Evolutionary conservation across 2,888 invertebrate genomes (phyloP), one percentile per base, ranked within the genome.

Genomic region (Machimus atricapillus): DNA sequence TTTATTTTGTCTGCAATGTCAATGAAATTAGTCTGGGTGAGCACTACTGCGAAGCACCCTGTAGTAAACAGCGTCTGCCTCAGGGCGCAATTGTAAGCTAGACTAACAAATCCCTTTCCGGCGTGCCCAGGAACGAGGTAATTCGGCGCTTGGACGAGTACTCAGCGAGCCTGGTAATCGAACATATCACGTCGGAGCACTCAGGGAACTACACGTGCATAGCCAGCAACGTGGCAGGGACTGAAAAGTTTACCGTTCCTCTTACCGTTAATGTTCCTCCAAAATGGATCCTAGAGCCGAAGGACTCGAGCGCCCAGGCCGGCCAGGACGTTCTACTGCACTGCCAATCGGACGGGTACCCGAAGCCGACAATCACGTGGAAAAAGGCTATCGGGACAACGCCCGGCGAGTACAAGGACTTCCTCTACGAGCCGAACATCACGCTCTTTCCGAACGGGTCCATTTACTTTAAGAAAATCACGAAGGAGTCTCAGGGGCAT

Each of bases 131-230:
- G 88, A 92, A 94, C 73, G 94, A 94, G 89, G 94, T 94, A 1
- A 92, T 94, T 34, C 93, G 94, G 81, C 94, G 96, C 86, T 94
- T 96, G 91, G 97, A 97, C 91, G 97, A 97, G 91, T 97, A 97
- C 92, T 96, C 97, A 79, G 96, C 97, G 66, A 96, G 96, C 82
- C 94, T 97, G 89, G 96, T 97, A 90, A 97, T 97, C 90, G 97
- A 97, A 91, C 95, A 96, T 91, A 96, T 97, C 88, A 95, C 96
- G 87, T 97, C 97, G 43, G 94, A 95, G 85, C 97, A 97, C 92
- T 97, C 96, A 90, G 97, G 98, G 90, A 97, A 97, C 93, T 97
- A 97, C 91, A 97, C 97, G n/a, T 98, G 98, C 92, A 95, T 97
- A 86, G 97, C 97, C n/a, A 91, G 92, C 89, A 98, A 98, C 93